phyloP scores from a whole-genome alignment of 2,888 invertebrate genomes.

The Cataglyphis rosenhaueri region DNA sequence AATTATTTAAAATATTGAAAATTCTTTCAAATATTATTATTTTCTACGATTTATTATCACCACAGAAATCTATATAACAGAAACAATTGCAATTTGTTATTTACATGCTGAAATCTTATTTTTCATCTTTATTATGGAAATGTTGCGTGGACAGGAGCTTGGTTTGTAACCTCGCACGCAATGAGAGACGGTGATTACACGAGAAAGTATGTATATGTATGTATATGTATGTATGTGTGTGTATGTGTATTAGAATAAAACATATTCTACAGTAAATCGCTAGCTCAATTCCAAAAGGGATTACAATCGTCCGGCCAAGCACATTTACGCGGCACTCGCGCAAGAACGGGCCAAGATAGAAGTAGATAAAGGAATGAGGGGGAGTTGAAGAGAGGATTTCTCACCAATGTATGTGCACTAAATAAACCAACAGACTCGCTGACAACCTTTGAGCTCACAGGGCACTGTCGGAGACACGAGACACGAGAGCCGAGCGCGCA shows the following conservation, averaged over 20 bases:
- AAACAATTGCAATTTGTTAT: not conserved
- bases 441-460: slow-evolving; percentile 24
- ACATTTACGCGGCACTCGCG: slow-evolving; percentile 40
- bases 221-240: not conserved
- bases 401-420: slow-evolving; percentile 4
- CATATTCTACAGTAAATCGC: slow-evolving; percentile 50
- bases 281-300: slow-evolving; percentile 64
- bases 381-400: not conserved
- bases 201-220: not conserved
- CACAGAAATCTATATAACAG: not conserved
- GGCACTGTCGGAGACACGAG: slow-evolving; percentile 10
- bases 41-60: not conserved
- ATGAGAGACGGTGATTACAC: slow-evolving; percentile 36
- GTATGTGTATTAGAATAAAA: slow-evolving; percentile 34
- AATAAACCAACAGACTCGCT: slow-evolving; percentile 4
- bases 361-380: not conserved
- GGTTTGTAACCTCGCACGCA: slow-evolving; percentile 15
- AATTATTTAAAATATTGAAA: not conserved
- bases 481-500: not conserved
- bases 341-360: slow-evolving; percentile 34
- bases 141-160: not conserved
- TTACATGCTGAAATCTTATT: slow-evolving; percentile 4
- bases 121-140: slow-evolving; percentile 2
- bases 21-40: not conserved
- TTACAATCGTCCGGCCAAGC: slow-evolving; percentile 49